Percentiles rank a stretch among this genome's conserved stretches.
These are phyloP conservation scores for Struthidea cinerea DNA, from an alignment of 2,113 vertebrate species.

Conservation along the genomic window DNA sequence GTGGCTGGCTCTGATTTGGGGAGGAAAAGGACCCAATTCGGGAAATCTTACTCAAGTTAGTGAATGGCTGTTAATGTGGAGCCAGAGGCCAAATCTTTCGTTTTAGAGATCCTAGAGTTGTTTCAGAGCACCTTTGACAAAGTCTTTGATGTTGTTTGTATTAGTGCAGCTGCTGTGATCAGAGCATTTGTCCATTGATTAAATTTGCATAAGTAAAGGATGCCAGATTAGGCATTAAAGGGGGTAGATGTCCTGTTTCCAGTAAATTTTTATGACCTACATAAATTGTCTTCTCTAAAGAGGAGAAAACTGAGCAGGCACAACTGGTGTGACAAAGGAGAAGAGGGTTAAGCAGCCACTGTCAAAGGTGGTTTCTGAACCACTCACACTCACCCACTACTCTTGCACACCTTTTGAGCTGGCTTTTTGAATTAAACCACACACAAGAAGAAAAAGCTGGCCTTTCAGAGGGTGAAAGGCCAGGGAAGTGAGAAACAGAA, in stretches of 20 bases:
- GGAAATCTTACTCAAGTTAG: neutral
- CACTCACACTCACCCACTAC: neutral
- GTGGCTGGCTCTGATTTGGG: neutral
- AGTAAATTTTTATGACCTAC: neutral
- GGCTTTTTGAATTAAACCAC: neutral
- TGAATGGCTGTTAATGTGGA: neutral
- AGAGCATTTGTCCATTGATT: conserved; percentile 12
- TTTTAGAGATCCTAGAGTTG: neutral
- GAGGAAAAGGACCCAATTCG: rapidly evolving
- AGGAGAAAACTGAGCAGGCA: neutral
- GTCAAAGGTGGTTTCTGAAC: neutral
- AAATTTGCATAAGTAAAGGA: conserved; percentile 36
- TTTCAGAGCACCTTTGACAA: neutral
- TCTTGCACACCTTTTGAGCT: neutral
- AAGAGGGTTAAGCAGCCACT: neutral
- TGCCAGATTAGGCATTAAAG: neutral
- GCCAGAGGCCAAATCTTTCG: neutral
- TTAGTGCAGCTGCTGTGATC: neutral
- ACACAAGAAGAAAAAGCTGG: neutral
- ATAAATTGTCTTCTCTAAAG: neutral
- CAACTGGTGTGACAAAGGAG: neutral
- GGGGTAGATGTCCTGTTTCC: neutral
- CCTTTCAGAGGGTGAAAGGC: neutral
- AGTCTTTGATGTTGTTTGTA: conserved; percentile 27
- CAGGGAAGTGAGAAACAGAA: neutral